Conservation (phyloP, 1,140 invertebrate genomes). For the Ericerus pela region DNA sequence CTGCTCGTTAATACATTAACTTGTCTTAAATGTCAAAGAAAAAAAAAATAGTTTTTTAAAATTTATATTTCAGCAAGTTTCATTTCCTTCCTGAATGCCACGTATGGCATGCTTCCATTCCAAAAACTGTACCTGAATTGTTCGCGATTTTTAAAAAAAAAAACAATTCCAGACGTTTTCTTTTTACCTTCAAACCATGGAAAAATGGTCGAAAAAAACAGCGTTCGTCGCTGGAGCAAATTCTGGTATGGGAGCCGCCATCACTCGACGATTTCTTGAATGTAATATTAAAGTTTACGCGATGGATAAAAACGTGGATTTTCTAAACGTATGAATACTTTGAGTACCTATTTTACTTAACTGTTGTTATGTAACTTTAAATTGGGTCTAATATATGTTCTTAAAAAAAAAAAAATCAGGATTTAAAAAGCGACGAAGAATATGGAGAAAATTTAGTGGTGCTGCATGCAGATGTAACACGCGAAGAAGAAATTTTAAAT, state of each 20-base stretch:
- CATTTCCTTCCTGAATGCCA: no score
- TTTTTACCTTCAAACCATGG: no score
- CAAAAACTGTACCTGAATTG: no score
- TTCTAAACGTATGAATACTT: slow-evolving; percentile 12
- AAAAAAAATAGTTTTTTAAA: no score
- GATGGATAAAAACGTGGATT: slow-evolving; percentile 17
- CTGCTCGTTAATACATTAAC: no score
- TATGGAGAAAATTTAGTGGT: background rate
- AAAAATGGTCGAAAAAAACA: slow-evolving; percentile 37
- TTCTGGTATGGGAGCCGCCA: slow-evolving; percentile 37
- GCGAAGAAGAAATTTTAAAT: background rate
- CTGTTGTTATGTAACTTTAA: background rate
- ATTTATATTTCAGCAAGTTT: no score
- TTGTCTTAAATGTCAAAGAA: no score
- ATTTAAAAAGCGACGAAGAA: background rate
- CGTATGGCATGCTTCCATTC: no score
- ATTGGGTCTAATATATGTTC: no score
- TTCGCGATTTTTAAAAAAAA: no score
- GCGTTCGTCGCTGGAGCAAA: slow-evolving; percentile 43
- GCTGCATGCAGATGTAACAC: background rate
- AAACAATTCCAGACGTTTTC: no score
- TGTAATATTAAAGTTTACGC: slow-evolving; percentile 13
- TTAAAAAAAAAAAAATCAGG: background rate
- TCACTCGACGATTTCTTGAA: slow-evolving; percentile 24
- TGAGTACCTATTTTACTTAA: background rate